Conservation (phyloP, 2,888 invertebrate genomes). For the Torymus texanus region DNA sequence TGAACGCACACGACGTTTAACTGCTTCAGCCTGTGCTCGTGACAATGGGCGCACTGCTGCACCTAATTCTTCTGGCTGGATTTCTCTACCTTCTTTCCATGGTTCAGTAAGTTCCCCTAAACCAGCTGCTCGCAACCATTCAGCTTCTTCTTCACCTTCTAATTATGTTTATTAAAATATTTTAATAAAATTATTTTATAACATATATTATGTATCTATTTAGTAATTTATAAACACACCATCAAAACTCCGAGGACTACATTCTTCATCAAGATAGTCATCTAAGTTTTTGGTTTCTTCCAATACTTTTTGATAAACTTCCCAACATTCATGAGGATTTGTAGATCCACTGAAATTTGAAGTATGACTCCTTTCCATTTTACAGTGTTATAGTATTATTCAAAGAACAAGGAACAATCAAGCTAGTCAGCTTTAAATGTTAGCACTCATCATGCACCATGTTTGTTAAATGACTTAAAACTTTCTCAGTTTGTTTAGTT, state of each 20-base stretch:
- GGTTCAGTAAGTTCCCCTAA: constrained; percentile 83
- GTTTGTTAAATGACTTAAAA: constrained; percentile 24
- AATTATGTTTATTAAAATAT: constrained; percentile 24
- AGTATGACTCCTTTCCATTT: constrained; percentile 68
- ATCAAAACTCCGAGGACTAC: constrained; percentile 72
- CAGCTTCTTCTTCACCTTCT: constrained; percentile 87
- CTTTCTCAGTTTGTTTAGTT: not conserved
- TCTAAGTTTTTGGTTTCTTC: constrained; percentile 78
- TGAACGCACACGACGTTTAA: constrained; percentile 83
- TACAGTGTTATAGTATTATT: constrained; percentile 17
- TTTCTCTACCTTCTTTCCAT: constrained; percentile 82
- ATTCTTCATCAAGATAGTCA: constrained; percentile 79
- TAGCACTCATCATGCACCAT: constrained; percentile 14
- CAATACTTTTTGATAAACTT: constrained; percentile 81
- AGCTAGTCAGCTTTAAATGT: constrained; percentile 8
- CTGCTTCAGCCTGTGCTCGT: constrained; percentile 86
- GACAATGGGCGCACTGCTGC: constrained; percentile 79
- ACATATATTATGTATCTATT: not conserved
- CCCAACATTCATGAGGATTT: constrained; percentile 82
- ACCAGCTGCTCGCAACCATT: constrained; percentile 86
- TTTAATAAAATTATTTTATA: not conserved
- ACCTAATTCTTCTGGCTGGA: constrained; percentile 78
- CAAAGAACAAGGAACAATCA: constrained; percentile 5
- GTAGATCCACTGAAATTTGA: constrained; percentile 68
- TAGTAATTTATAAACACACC: constrained; percentile 60